A percentile compares a stretch with the other conserved stretches of the same genome.
These are phyloP conservation scores for Drosophila prostipennis DNA, from an alignment of 2,888 invertebrate genomes.

Conservation along the genomic window DNA sequence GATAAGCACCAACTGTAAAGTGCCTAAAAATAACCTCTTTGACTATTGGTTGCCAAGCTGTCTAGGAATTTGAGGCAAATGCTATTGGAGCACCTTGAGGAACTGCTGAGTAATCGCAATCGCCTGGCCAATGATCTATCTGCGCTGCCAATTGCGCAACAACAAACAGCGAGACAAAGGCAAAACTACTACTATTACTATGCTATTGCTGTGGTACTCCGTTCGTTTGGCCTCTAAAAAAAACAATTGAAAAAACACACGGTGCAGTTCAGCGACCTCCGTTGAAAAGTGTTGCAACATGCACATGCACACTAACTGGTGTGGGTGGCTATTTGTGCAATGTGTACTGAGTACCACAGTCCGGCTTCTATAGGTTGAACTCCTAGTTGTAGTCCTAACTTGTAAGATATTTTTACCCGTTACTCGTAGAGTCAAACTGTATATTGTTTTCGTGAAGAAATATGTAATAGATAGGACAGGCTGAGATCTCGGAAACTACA, in stretches of 20 bases:
- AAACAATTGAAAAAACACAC: conserved; percentile 33
- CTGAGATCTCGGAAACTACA: too few species aligned
- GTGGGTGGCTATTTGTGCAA: conserved; percentile 34
- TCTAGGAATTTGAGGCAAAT: conserved; percentile 12
- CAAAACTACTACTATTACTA: conserved; percentile 52
- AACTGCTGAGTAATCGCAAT: conserved; percentile 38
- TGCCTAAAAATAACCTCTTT: conserved; percentile 4
- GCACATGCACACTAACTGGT: conserved; percentile 27
- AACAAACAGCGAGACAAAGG: conserved; percentile 42
- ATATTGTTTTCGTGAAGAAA: too few species aligned
- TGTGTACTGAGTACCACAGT: conserved; percentile 13
- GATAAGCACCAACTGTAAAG: conserved; percentile 5
- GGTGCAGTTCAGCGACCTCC: conserved; percentile 68
- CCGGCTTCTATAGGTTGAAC: not conserved
- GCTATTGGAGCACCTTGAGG: conserved; percentile 24
- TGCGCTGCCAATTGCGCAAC: conserved; percentile 62
- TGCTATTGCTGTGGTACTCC: conserved; percentile 34
- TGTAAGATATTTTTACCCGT: too few species aligned
- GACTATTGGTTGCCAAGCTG: conserved; percentile 20
- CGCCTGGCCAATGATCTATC: conserved; percentile 70
- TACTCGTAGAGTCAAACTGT: too few species aligned
- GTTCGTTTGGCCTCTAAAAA: conserved; percentile 64
- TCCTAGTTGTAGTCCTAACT: too few species aligned
- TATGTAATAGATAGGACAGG: too few species aligned
- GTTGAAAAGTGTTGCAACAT: conserved; percentile 55